Base-by-base conservation (phyloP, 2,888 invertebrate species). In the Drosophila cognata region DNA sequence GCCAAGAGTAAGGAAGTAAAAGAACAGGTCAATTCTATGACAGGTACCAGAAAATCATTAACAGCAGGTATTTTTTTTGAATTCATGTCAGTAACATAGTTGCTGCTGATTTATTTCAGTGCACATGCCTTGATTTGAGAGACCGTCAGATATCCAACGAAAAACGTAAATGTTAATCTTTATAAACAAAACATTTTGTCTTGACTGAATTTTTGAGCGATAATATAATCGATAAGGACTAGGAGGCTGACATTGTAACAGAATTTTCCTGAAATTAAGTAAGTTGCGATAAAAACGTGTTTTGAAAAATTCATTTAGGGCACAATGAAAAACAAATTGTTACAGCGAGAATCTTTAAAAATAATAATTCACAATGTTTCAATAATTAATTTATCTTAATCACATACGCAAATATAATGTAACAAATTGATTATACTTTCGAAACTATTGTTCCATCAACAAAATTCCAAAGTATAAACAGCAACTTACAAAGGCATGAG, bases 31-130 rank as follows among this genome's bases (percentile, higher is more conserved):
- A 59, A 31, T 58, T 53, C 53, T 33, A 43, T 35, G 57, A 63
- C 77, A 88, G 81, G 81, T 82, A 88, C 46, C 18, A 16, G 18
- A 56, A 59, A 51, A 50, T 8, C n/a, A 10, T 33, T 31, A 48
- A 53, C 61, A 63, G 18, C 65, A 77, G 82, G 77, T 77, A 63
- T 25, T 35, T 41, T 41, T 51, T 36, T 51, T 61, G 28, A 31
- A 13, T 21, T 11, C 28, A 28, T 59, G 33, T 62, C 33, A 36
- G 35, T 33, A 36, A 46, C 4, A 35, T 55, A 36, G 21, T 13
- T 62, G 28, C 28, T 56, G 31, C 25, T 50, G 18, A 50, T 41
- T 36, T 63, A 41, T 33, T 33, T 53, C 0, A 43, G n/a, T 21
- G 21, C 21, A 35, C 36, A 55, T 55, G 50, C 35, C 46, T 41